Evolutionary conservation across 2,797 vertebrate genomes (phyloP).

Genomic region (Ciconia nigra): DNA sequence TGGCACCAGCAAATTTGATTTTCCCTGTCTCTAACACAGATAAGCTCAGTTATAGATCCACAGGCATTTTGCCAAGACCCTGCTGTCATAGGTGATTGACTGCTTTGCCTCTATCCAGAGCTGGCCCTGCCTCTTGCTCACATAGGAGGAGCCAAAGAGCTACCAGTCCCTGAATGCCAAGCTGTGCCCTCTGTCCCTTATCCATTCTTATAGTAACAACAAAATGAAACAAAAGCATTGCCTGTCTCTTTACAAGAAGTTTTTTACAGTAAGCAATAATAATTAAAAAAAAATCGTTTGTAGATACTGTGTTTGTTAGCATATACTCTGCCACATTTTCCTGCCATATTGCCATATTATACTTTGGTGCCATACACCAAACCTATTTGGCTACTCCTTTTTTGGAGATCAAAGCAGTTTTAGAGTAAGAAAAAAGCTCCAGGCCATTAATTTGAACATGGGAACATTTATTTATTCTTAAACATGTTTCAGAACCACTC

Average conservation of each 20-base stretch:
- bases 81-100: background rate
- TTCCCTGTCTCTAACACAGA: background rate
- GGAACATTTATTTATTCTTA: background rate
- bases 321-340: background rate
- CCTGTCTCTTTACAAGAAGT: background rate
- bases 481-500: background rate
- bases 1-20: background rate
- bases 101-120: background rate
- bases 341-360: background rate
- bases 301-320: background rate
- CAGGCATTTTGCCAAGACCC: background rate
- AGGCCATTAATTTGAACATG: background rate
- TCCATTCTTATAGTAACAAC: background rate
- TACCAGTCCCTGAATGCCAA: background rate
- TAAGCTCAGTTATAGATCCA: background rate
- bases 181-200: background rate
- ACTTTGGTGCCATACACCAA: background rate
- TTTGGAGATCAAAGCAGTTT: background rate
- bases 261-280: background rate
- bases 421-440: background rate
- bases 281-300: background rate
- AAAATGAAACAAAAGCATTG: background rate
- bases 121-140: background rate
- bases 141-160: background rate
- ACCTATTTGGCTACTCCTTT: background rate